Base-by-base conservation (phyloP, 2,797 vertebrate genomes). In the Cryptoprocta ferox region DNA sequence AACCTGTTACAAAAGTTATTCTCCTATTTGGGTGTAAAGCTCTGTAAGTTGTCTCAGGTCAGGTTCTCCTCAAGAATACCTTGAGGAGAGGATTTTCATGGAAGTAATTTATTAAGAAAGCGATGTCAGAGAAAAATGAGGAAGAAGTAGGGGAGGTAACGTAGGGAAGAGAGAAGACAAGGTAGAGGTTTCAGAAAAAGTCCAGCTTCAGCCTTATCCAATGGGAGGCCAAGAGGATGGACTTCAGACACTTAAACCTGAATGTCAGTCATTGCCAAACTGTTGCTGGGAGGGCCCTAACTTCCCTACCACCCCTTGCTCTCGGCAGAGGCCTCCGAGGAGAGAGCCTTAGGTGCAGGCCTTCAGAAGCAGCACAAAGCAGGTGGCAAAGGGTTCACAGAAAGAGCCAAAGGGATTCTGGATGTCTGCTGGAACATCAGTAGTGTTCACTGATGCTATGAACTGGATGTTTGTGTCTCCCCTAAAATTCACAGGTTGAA, bases 91-190 rank as follows among this genome's bases (percentile, higher is more conserved):
- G n/a, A 59, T 39, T 92, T 14, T 24, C 3, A n/a, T 75, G 4
- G 42, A 93, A 37, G 26, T 79, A 75, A 39, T 12, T 53, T 59
- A 42, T 73, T 83, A 79, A 93, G 56, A 96, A 93, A 59, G 5
- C 30, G 30, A 89, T 39, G 5, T 68, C 10, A 45, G 39, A 95
- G 24, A 26, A 89, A 83, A 85, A 37, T 0, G 32, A 14, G 18
- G 18, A 76, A 89, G 35, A 7, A 76, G 3, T 48, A 6, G 6
- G 6, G 2, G 39, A 76, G 42, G 65, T 2, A 80, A 28, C 15
- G 0, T 63, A 45, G 8, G 19, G 11, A 78, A 82, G 37, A 59
- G 18, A 61, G 18, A 75, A 71, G 18, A 5, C 19, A 56, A 75
- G 6, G 3, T 73, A 35, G 7, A 1, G 56, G 76, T 45, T 90